Base-by-base conservation (phyloP, 1,140 invertebrate genomes). In the Akabosia matsudoensis region DNA sequence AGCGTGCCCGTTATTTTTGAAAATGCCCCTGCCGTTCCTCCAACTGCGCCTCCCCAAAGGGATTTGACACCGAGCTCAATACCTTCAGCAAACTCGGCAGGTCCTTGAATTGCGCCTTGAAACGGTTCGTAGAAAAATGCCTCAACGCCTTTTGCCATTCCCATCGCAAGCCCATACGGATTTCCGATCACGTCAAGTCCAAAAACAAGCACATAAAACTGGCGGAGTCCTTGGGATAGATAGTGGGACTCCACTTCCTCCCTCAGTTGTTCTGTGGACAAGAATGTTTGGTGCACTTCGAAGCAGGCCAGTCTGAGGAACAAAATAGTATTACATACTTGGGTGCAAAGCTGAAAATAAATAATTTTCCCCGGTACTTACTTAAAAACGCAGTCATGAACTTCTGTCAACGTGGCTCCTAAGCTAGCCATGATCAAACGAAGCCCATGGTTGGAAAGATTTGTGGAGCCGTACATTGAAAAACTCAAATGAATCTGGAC, bases 311-410 rank as follows among this genome's bases (percentile, higher is more conserved):
- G 87, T 84, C 94, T 96, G 37, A 45, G 87, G 87, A 82, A 74
- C 79, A 37, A 82, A 75, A 79, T n/a, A 73, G 56, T 72, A 1
- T 18, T 28, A 45, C 14, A 51, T 13, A 30, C 26, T 24, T 45
- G 18, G 37, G 18, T 45, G 37, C 18, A 45, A 45, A 10, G 18
- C 7, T 45, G 37, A 45, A 45, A 45, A 45, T 45, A n/a, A n/a
- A 45, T 45, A 45, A 45, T 45, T 45, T 45, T n/a, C n/a, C 37
- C 37, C 37, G 18, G 7, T 28, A 37, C 18, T 86, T 86, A 95
- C 92, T 95, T 97, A 86, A 99, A 98, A n/a, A 98, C 91, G 74
- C 98, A 96, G 87, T 99, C 97, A 82, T 99, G 96, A 82, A 99
- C 92, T 85, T 99, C 97, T 0, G 96, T 98, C 13, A 99, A 85